Conservation (phyloP, 2,113 vertebrate genomes). For the Megatriorchis doriae region DNA sequence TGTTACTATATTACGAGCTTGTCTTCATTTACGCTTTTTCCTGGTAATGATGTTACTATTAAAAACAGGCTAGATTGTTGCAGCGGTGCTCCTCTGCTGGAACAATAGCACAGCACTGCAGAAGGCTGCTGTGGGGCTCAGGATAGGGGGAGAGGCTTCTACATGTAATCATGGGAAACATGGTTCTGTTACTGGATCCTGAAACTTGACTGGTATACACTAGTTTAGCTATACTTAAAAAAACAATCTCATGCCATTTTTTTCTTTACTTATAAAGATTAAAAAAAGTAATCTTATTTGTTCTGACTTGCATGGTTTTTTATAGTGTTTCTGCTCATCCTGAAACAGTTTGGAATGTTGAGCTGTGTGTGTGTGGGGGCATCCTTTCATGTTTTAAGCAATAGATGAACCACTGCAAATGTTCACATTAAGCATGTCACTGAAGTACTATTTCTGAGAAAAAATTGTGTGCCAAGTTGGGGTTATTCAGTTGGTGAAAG, state of each 20-base stretch:
- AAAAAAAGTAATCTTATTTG: not conserved
- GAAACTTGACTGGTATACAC: rapidly evolving
- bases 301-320: not conserved
- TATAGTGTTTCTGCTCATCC: not conserved
- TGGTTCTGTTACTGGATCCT: not conserved
- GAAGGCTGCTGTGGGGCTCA: not conserved
- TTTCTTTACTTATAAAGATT: not conserved
- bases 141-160: not conserved
- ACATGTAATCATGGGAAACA: not conserved
- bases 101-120: not conserved
- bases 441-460: not conserved
- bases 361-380: not conserved
- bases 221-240: not conserved
- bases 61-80: not conserved
- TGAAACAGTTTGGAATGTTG: not conserved
- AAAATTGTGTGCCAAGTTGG: not conserved
- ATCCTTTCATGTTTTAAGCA: not conserved
- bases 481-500: not conserved
- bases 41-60: not conserved
- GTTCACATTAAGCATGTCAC: not conserved
- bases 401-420: not conserved
- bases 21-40: not conserved
- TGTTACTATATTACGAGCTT: not conserved
- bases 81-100: not conserved
- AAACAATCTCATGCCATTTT: rapidly evolving